Evolutionary conservation across 2,797 vertebrate species (phyloP).

Genomic region (Diplodus puntazzo): DNA sequence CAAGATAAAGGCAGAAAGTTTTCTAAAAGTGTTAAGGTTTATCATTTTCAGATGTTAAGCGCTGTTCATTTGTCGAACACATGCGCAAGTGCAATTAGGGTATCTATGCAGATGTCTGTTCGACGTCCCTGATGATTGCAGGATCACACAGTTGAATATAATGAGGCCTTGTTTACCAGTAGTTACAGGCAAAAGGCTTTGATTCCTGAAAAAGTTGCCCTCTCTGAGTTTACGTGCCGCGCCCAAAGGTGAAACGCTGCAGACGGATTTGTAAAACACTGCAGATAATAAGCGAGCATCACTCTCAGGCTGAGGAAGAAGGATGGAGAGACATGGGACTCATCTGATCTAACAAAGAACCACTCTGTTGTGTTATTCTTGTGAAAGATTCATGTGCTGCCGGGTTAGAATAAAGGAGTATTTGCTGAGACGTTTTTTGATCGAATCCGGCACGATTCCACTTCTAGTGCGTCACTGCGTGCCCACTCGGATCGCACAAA

Average conservation of each 20-base stretch:
- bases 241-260: slow-evolving; percentile 63
- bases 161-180: slow-evolving; percentile 80
- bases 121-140: slow-evolving; percentile 67
- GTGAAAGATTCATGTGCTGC: slow-evolving; percentile 64
- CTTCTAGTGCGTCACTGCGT: slow-evolving; percentile 31
- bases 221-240: slow-evolving; percentile 46
- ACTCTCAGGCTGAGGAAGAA: slow-evolving; percentile 44
- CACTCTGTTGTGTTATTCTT: slow-evolving; percentile 55
- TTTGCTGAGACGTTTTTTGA: slow-evolving; percentile 47
- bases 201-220: slow-evolving; percentile 64
- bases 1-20: slow-evolving; percentile 32
- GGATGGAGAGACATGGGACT: slow-evolving; percentile 48
- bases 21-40: slow-evolving; percentile 8
- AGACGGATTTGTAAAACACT: slow-evolving; percentile 61
- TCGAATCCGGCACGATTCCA: slow-evolving; percentile 41
- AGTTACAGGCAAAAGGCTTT: slow-evolving; percentile 68
- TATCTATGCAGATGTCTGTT: slow-evolving; percentile 70
- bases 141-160: slow-evolving; percentile 77
- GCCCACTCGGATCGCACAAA: slow-evolving; percentile 60
- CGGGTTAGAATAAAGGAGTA: slow-evolving; percentile 41
- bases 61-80: slow-evolving; percentile 54
- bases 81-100: slow-evolving; percentile 67
- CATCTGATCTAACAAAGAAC: slow-evolving; percentile 57
- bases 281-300: slow-evolving; percentile 56
- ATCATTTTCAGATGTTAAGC: slow-evolving; percentile 31